Evolutionary conservation across 2,797 vertebrate species (phyloP).

Genomic region (Sternotherus odoratus): DNA sequence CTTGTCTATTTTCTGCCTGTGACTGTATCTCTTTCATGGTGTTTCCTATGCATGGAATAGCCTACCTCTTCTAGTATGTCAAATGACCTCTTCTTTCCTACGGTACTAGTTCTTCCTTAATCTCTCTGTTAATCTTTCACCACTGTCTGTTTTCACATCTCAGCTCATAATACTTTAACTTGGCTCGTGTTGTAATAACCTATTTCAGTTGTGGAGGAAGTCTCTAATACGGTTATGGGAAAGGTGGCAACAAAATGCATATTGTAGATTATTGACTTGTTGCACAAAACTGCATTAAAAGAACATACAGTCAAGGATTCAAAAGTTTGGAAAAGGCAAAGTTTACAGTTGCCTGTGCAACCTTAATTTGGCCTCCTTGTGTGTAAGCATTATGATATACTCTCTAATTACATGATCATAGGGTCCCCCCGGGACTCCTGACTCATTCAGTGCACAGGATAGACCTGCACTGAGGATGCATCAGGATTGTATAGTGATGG

Average conservation of each 20-base stretch:
- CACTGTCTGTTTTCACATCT: neutral
- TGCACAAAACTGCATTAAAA: neutral
- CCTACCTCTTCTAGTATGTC: neutral
- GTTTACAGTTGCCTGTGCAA: neutral
- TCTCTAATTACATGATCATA: neutral
- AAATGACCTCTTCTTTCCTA: neutral
- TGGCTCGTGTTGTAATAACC: neutral
- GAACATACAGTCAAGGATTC: neutral
- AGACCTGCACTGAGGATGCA: neutral
- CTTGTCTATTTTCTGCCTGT: neutral
- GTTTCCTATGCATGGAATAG: neutral
- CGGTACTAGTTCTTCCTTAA: neutral
- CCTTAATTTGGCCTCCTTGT: neutral
- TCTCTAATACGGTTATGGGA: neutral
- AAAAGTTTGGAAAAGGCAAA: neutral
- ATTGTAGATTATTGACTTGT: neutral
- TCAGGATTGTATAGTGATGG: fast-evolving
- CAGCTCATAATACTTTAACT: neutral
- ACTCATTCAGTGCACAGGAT: neutral
- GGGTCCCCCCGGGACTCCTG: neutral
- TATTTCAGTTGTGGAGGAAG: neutral
- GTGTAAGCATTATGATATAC: neutral
- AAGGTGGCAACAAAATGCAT: neutral
- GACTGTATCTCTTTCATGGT: neutral
- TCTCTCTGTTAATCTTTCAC: neutral